Evolutionary conservation across 1,140 invertebrate genomes (phyloP).

Genomic region (Drosophila santomea): DNA sequence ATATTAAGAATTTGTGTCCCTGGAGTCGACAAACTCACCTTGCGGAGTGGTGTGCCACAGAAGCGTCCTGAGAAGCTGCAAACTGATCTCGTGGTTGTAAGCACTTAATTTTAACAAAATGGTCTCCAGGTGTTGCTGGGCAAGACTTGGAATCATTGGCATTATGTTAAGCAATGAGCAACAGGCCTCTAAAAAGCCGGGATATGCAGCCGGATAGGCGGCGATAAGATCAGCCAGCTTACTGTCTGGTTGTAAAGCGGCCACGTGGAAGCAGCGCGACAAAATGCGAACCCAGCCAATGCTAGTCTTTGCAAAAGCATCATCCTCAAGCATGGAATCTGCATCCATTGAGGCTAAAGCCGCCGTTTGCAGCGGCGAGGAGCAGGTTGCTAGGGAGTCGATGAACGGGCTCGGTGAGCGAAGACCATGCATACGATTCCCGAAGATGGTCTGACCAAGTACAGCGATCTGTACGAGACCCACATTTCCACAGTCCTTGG

Average conservation of each 20-base stretch:
- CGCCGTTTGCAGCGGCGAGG: conserved; percentile 26
- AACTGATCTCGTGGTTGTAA: conserved; percentile 87
- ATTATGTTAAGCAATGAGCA: conserved; percentile 91
- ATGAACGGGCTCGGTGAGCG: conserved; percentile 46
- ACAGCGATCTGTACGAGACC: conserved; percentile 95
- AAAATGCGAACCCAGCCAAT: conserved; percentile 83
- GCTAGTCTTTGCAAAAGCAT: conserved; percentile 82
- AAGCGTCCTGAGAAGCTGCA: conserved; percentile 87
- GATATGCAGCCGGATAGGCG: conserved; percentile 87
- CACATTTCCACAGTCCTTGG: conserved; percentile 94
- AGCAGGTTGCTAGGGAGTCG: conserved; percentile 48
- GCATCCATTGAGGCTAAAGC: conserved; percentile 50
- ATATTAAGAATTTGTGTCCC: too few relatives aligned
- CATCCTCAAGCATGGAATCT: conserved; percentile 72
- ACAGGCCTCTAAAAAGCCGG: conserved; percentile 89
- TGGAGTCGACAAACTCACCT: conserved; percentile 37
- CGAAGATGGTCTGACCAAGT: conserved; percentile 90
- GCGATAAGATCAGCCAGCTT: conserved; percentile 86
- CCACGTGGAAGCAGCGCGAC: conserved; percentile 77
- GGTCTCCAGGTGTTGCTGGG: conserved; percentile 88
- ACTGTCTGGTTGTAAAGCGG: conserved; percentile 77
- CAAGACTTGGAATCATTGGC: conserved; percentile 87
- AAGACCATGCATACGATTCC: conserved; percentile 59
- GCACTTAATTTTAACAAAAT: conserved; percentile 88
- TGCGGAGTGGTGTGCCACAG: conserved; percentile 86